Base-by-base conservation (phyloP, 2,888 invertebrate genomes). In the Platycheirus albimanus region DNA sequence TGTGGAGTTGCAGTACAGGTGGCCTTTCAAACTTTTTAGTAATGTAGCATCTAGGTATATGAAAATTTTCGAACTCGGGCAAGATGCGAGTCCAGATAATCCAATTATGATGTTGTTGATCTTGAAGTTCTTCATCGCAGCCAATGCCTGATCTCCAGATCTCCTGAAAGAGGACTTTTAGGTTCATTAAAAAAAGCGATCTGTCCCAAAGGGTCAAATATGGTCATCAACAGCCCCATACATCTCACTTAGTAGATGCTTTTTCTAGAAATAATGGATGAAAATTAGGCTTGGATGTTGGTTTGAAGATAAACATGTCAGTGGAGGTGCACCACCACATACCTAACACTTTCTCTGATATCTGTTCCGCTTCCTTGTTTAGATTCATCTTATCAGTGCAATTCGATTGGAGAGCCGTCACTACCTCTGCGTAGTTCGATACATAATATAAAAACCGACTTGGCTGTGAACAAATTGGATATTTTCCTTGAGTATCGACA, bases 141-240 rank as follows among this genome's bases (percentile, higher is more conserved):
- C 15, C 61, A 24, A 47, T 77, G 8, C 43, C 70, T 1, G 28
- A 71, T 8, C 84, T 41, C 85, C 84, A 86, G 1, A 80, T 56
- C 13, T 84, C 52, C 30, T 85, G 76, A 3, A 85, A 20, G 2
- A 83, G n/a, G 7, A 85, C 78, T 78, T 84, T 85, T 10, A 72
- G 36, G n/a, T 64, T 4, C 24, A 24, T 24, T 24, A 24, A 24
- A 41, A 11, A 78, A 24, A 24, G 24, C 24, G 24, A 24, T 24
- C 24, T 4, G 24, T 6, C 24, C 24, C 24, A 24, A 24, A 11
- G 36, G n/a, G 10, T 58, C 47, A 13, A 41, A 30, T 51, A 41
- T 28, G n/a, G 41, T 38, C 67, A 54, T 43, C 7, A 45, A 45
- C 2, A 45, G 1, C 5, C 45, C 17, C 45, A 61, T 3, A 45